These are phyloP conservation scores for Potamarius usumacintae DNA, from an alignment of 2,113 vertebrate genomes.

Conservation along the genomic window DNA sequence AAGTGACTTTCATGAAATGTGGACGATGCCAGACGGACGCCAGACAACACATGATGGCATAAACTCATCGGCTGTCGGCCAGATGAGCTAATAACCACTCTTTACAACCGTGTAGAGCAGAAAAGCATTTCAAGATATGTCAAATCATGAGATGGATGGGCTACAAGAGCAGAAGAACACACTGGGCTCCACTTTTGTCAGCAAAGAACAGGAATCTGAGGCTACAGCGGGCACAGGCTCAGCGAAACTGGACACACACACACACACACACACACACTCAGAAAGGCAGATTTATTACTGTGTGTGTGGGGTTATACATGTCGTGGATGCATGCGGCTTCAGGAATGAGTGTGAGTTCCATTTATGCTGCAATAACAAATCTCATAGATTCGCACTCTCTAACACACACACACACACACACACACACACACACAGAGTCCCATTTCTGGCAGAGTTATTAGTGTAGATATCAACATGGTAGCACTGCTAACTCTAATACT, in stretches of 20 bases:
- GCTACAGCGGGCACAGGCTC: no score
- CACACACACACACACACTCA: background rate
- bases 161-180: background rate
- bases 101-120: background rate
- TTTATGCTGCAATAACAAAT: background rate
- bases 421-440: background rate
- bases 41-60: no score
- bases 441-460: conserved; percentile 22
- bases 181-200: background rate
- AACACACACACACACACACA: background rate
- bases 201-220: background rate
- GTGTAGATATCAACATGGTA: conserved; percentile 19
- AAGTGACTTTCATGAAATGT: no score
- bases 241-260: background rate
- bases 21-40: no score
- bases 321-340: background rate
- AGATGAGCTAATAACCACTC: background rate
- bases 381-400: no score
- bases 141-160: background rate
- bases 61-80: no score
- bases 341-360: background rate
- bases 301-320: background rate
- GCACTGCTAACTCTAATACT: background rate
- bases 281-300: background rate
- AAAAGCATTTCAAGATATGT: background rate